Evolutionary conservation across 2,888 invertebrate genomes (phyloP).

Genomic region (Sarcophaga rosellei): DNA sequence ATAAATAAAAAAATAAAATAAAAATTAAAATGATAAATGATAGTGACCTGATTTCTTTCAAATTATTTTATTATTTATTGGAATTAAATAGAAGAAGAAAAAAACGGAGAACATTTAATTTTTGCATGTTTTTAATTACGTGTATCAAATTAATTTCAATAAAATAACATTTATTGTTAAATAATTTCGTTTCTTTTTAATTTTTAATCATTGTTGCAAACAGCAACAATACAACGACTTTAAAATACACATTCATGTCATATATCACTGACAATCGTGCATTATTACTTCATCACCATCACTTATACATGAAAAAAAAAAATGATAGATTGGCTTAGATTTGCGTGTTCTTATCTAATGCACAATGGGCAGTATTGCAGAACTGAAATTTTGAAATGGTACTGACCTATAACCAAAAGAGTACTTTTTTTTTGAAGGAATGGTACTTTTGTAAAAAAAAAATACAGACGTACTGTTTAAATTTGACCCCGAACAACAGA

Average conservation of each 20-base stretch:
- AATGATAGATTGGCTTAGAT: not conserved
- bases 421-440: too few species aligned
- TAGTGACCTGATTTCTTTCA: constrained; percentile 64
- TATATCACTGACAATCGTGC: not conserved
- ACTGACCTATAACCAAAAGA: too few species aligned
- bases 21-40: constrained; percentile 58
- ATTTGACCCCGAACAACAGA: too few species aligned
- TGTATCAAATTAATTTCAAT: constrained; percentile 52
- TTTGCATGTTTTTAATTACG: constrained; percentile 44
- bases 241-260: not conserved
- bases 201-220: constrained; percentile 25
- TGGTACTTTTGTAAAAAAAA: too few species aligned
- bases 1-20: not conserved
- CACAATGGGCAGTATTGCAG: too few species aligned
- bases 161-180: constrained; percentile 44
- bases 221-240: not conserved
- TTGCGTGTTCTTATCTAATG: constrained; percentile 17
- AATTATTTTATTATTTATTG: constrained; percentile 54
- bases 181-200: not conserved
- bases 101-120: constrained; percentile 27
- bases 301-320: not conserved
- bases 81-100: constrained; percentile 10
- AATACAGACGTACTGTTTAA: too few species aligned
- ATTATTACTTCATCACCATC: constrained; percentile 37
- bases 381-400: too few species aligned